Base-by-base conservation (phyloP, 1,140 invertebrate genomes). In the Armadillidium nasatum region DNA sequence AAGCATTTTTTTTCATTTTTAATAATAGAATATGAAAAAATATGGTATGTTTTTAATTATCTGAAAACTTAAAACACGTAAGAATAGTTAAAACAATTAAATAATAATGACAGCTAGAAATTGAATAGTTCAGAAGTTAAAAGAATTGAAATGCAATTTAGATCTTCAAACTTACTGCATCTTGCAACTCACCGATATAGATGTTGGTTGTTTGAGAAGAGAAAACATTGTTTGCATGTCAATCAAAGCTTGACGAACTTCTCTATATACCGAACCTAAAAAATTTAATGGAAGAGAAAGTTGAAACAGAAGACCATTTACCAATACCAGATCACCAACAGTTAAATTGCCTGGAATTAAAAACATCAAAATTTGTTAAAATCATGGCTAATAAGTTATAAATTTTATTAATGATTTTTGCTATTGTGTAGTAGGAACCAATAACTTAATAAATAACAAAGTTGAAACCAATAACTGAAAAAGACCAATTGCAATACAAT, bases 201-300 rank as follows among this genome's bases (percentile, higher is more conserved):
- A 84, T 43, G 93, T 88, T 83, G 92, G 88, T 71, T 96, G 89
- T 74, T 92, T 90, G 88, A 98, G 91, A 0, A 99, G 86, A 19
- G 91, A 91, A 87, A 99, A 99, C 97, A 99, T 98, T 50, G 94
- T 93, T 86, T 97, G 93, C 97, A 99, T 99, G 84, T 99, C 97
- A 70, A 98, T 93, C 60, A 99, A 87, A 9, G 96, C 94, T 87
- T 99, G 97, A 23, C 96, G 88, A 44, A 99, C 92, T 89, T 99
- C 98, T 80, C 98, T 88, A 86, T 99, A 99, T 21, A 99, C 96
- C 71, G 96, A 98, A 23, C 98, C 98, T 45, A 98, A 87, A 85
- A 96, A 96, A 82, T 97, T 97, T 11, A 99, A 88, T 6, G 98
- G 98, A 50, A 99, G 88, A 6, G 96, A 97, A 19, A 99, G 87